Conservation (phyloP, 2,113 vertebrate genomes). For the Gorsachius goisagi region DNA sequence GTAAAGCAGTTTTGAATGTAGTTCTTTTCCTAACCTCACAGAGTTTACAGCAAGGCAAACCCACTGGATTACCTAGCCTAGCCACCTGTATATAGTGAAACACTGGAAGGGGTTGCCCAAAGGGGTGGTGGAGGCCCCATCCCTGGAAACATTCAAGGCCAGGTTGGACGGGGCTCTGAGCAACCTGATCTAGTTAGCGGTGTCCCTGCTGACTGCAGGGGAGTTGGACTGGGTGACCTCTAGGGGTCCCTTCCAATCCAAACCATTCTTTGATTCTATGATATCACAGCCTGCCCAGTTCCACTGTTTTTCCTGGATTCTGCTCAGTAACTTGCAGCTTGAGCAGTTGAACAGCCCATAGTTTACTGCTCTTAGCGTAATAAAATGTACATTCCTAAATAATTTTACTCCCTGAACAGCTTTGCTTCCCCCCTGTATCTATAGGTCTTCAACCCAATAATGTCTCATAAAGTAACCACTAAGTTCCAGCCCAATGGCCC, state of each 20-base stretch:
- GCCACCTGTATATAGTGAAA: neutral
- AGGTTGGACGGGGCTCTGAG: too few species aligned
- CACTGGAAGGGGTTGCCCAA: too few species aligned
- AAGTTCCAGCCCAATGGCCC: neutral
- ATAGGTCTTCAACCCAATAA: neutral
- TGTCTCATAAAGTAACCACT: neutral
- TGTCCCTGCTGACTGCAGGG: too few species aligned
- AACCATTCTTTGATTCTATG: too few species aligned
- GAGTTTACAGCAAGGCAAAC: neutral
- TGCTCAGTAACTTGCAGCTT: neutral
- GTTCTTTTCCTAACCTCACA: neutral
- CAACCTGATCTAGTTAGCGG: too few species aligned
- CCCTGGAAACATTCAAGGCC: too few species aligned
- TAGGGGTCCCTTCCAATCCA: too few species aligned
- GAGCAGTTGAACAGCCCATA: neutral
- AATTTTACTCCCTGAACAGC: neutral
- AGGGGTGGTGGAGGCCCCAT: too few species aligned
- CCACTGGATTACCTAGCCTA: neutral
- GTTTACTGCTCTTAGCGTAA: neutral
- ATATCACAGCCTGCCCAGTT: neutral
- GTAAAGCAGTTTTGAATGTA: neutral
- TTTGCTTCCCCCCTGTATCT: neutral
- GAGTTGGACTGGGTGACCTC: too few species aligned
- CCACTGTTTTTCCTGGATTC: neutral
- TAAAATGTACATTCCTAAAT: neutral